Evolutionary conservation across 1,140 invertebrate species (phyloP).

Genomic region (Bombyx mandarina): DNA sequence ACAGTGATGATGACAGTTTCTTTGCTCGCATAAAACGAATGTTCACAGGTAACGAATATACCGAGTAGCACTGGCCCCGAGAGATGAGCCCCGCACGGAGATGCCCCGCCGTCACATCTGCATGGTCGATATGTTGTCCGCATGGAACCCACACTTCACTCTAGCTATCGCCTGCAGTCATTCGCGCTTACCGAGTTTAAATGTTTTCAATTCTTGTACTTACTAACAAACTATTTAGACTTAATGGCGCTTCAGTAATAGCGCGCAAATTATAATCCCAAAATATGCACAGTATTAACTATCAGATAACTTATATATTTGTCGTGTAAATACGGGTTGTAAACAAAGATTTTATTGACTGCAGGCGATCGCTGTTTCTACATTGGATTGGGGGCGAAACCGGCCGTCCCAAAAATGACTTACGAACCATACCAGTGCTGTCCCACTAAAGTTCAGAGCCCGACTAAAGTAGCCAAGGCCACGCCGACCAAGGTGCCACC

Average conservation of each 20-base stretch:
- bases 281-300: slow-evolving; percentile 62
- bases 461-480: slow-evolving; percentile 79
- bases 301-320: slow-evolving; percentile 50
- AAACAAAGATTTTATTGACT: slow-evolving; percentile 71
- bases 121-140: slow-evolving; percentile 55
- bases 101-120: slow-evolving; percentile 57
- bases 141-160: slow-evolving; percentile 47
- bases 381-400: slow-evolving; percentile 91
- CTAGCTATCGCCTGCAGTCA: slow-evolving; percentile 70
- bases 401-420: slow-evolving; percentile 81
- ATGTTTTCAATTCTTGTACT: slow-evolving; percentile 58
- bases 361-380: slow-evolving; percentile 96
- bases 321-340: slow-evolving; percentile 52
- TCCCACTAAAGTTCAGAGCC: slow-evolving; percentile 83
- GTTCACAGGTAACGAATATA: slow-evolving; percentile 58
- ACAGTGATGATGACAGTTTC: slow-evolving; percentile 70
- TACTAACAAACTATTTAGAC: slow-evolving; percentile 65
- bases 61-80: slow-evolving; percentile 53
- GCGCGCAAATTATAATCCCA: slow-evolving; percentile 39
- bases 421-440: slow-evolving; percentile 93
- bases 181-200: slow-evolving; percentile 62
- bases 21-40: slow-evolving; percentile 64
- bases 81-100: slow-evolving; percentile 54
- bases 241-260: slow-evolving; percentile 50
- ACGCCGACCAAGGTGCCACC: slow-evolving; percentile 68